Evolutionary conservation across 2,113 vertebrate species (phyloP), one percentile per base, ranked within the genome.

Genomic region (Aramus guarauna): DNA sequence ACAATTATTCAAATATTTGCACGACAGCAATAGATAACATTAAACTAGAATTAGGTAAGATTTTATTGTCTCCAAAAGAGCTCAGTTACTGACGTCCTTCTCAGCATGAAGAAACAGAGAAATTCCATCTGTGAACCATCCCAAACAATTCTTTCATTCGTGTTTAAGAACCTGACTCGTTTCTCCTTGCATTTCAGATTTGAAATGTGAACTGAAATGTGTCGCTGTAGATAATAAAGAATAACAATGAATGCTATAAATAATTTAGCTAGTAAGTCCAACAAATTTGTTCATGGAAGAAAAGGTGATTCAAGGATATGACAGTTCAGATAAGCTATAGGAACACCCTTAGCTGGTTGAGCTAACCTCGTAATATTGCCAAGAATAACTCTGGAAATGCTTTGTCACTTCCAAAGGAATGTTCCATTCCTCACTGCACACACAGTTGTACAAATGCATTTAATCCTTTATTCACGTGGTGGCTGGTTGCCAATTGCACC

Each of bases 151-250:
- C 26, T 63, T 94, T 75, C 60, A 73, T 91, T 91, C 60, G 13
- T 58, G 4, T 58, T 76, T 73, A 64, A 80, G 82, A 80, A 80
- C 48, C 75, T 62, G 72, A 79, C n/a, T 77, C 37, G 23, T 63
- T 93, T 85, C 83, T 85, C 50, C 79, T 85, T 94, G 72, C 32
- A 37, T 91, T 95, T 88, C 79, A 74, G 59, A 36, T 86, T 83
- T 81, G 63, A 94, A 88, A 77, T 60, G 48, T 58, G 84, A 85
- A 69, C 68, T 74, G 76, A 89, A 96, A 93, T 84, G 63, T 92
- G 75, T 62, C 56, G 23, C 80, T 89, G 79, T 20, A 84, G 75
- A 92, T 94, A 92, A 74, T 81, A 89, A 96, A 83, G 63, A 88
- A 22, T 11, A 91, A 92, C 66, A 93, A 90, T 64, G 66, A 85